Conservation (phyloP, 2,797 vertebrate species). For the Gouania willdenowi region DNA sequence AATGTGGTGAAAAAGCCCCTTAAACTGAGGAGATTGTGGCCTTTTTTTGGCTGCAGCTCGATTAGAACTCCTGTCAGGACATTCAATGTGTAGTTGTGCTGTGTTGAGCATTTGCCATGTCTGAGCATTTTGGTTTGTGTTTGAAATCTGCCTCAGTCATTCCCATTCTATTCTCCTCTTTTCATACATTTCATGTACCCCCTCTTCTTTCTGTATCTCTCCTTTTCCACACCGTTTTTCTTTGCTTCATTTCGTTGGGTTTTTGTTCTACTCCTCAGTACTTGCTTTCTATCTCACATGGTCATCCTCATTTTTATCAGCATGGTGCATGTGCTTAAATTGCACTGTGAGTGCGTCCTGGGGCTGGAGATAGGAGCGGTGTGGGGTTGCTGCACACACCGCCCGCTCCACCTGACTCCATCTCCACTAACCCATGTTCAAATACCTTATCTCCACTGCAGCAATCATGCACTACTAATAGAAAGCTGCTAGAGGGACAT, state of each 20-base stretch:
- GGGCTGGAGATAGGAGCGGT: constrained; percentile 56
- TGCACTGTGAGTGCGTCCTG: constrained; percentile 70
- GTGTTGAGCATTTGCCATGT: too few relatives aligned
- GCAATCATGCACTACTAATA: constrained; percentile 87
- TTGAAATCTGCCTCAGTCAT: constrained; percentile 37
- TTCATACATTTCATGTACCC: constrained; percentile 18
- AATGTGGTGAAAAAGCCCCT: too few relatives aligned
- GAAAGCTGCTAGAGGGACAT: constrained; percentile 76
- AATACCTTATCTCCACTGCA: constrained; percentile 85
- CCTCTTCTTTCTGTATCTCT: constrained; percentile 11
- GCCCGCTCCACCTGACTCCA: constrained; percentile 28
- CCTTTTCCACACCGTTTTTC: constrained; percentile 16
- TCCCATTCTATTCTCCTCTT: constrained; percentile 6
- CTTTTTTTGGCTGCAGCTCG: too few relatives aligned
- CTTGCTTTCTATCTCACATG: constrained; percentile 8
- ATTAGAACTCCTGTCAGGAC: too few relatives aligned
- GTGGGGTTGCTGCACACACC: constrained; percentile 55
- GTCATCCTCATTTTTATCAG: constrained; percentile 63
- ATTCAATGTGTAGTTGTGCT: too few relatives aligned
- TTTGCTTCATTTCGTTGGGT: constrained; percentile 3
- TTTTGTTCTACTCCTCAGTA: constrained; percentile 4
- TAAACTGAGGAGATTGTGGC: too few relatives aligned
- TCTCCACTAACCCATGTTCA: constrained; percentile 14
- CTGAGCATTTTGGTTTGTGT: constrained; percentile 36
- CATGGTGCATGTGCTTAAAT: constrained; percentile 61